Percentiles rank a stretch among this genome's conserved stretches.
Evolutionary conservation across 2,113 vertebrate genomes (phyloP).

Genomic region (Catharus fuscescens): DNA sequence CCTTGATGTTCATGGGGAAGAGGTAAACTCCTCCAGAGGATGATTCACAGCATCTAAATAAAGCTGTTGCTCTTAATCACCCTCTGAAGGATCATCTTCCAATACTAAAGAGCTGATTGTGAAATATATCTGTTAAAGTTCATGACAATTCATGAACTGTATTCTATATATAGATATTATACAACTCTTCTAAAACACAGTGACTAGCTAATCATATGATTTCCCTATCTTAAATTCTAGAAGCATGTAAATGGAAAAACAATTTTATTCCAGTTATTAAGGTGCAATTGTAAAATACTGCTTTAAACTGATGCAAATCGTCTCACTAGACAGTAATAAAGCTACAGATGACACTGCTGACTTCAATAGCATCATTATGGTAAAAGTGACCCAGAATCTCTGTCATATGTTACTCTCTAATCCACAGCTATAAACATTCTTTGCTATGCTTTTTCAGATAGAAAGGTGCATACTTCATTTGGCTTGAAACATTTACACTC

Average conservation of each 20-base stretch:
- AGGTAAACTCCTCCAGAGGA: not conserved
- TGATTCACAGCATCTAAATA: conserved; percentile 44
- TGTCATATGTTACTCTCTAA: not conserved
- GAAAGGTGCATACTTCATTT: not conserved
- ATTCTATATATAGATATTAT: not conserved
- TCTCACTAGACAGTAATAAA: not conserved
- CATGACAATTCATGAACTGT: not conserved
- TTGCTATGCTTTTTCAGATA: not conserved
- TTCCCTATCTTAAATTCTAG: not conserved
- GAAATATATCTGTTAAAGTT: conserved; percentile 16
- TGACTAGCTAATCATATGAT: not conserved
- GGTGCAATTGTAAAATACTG: not conserved
- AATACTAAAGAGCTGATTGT: not conserved
- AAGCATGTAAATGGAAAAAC: not conserved
- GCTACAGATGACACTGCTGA: not conserved
- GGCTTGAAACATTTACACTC: not conserved
- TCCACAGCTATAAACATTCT: not conserved
- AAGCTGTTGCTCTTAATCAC: not conserved
- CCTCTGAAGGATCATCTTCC: not conserved
- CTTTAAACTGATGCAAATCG: not conserved
- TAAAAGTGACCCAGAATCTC: not conserved
- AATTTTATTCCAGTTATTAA: not conserved
- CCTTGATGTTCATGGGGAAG: not conserved
- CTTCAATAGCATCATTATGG: not conserved
- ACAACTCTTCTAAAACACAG: not conserved